A percentile compares a stretch with the other conserved stretches of the same genome.
Evolutionary conservation across 1,140 invertebrate genomes (phyloP).

Genomic region (Wasmannia auropunctata): DNA sequence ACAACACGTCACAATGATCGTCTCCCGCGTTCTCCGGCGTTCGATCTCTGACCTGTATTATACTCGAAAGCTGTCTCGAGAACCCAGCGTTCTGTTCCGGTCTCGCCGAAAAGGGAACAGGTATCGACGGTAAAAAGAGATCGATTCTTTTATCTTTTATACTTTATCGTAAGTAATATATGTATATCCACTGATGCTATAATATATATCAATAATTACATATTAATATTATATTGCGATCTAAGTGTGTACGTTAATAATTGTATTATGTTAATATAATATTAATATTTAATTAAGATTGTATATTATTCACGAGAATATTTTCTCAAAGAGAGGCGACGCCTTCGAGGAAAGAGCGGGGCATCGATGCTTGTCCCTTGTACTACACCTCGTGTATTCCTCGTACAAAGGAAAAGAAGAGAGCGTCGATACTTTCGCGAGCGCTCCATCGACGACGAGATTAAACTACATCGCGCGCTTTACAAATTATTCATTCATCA

Average conservation of each 20-base stretch:
- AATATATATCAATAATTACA: neutral
- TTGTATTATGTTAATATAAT: neutral
- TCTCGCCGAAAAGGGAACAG: neutral
- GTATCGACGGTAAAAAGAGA: slow-evolving; percentile 15
- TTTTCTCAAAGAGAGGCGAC: neutral
- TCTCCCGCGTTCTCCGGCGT: neutral
- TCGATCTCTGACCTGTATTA: neutral
- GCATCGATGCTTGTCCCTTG: neutral
- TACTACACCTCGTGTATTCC: neutral
- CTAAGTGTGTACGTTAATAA: neutral
- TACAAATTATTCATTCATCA: slow-evolving; percentile 51
- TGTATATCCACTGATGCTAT: neutral
- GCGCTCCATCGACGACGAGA: slow-evolving; percentile 24
- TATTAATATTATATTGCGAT: slow-evolving; percentile 6
- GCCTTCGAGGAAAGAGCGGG: neutral
- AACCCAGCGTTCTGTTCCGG: neutral
- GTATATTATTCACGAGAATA: neutral
- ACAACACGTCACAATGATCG: slow-evolving; percentile 8
- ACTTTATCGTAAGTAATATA: neutral
- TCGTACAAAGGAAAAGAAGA: neutral
- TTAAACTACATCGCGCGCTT: slow-evolving; percentile 53
- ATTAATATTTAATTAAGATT: slow-evolving; percentile 3
- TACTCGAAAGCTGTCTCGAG: neutral
- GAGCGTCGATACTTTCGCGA: slow-evolving; percentile 18
- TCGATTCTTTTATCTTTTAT: neutral